Percentiles rank a stretch among this genome's conserved stretches.
These are phyloP conservation scores for Allolobophora icterica DNA, from an alignment of 2,888 invertebrate species.

Conservation along the genomic window DNA sequence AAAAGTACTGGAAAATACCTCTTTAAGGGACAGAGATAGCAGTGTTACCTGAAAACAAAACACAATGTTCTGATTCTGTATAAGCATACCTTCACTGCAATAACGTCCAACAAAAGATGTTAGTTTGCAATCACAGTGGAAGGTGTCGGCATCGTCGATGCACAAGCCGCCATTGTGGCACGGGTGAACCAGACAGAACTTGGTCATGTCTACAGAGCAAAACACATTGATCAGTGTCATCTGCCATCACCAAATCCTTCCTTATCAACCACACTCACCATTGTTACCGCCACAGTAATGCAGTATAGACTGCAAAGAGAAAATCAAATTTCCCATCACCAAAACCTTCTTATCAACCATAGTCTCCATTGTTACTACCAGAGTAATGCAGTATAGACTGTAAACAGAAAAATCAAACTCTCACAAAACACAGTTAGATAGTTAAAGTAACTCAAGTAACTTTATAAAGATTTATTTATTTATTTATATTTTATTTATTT, in stretches of 20 bases:
- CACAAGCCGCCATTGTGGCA: conserved; percentile 56
- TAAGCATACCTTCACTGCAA: conserved; percentile 48
- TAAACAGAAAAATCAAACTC: neutral
- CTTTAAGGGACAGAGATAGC: too few species aligned
- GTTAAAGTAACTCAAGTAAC: too few species aligned
- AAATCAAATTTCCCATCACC: neutral
- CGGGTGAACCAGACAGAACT: conserved; percentile 47
- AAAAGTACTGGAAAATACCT: too few species aligned
- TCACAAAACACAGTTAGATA: too few species aligned
- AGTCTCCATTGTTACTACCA: neutral
- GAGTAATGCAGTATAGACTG: neutral
- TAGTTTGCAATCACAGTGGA: conserved; percentile 59
- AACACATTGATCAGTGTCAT: neutral
- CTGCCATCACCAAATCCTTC: conserved; percentile 31
- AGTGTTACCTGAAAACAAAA: too few species aligned
- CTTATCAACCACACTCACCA: conserved; percentile 43
- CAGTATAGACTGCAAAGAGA: neutral
- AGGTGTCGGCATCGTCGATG: conserved; percentile 45
- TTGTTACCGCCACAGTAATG: neutral
- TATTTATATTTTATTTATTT: too few species aligned
- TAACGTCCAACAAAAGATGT: conserved; percentile 54
- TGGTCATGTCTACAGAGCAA: conserved; percentile 36
- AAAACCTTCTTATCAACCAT: conserved; percentile 32
- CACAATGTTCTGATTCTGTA: neutral
- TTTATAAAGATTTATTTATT: too few species aligned